Percentiles rank a stretch among this genome's conserved stretches.
Evolutionary conservation across 1,140 invertebrate species (phyloP).

Genomic region (Panagrolaimus sp.): DNA sequence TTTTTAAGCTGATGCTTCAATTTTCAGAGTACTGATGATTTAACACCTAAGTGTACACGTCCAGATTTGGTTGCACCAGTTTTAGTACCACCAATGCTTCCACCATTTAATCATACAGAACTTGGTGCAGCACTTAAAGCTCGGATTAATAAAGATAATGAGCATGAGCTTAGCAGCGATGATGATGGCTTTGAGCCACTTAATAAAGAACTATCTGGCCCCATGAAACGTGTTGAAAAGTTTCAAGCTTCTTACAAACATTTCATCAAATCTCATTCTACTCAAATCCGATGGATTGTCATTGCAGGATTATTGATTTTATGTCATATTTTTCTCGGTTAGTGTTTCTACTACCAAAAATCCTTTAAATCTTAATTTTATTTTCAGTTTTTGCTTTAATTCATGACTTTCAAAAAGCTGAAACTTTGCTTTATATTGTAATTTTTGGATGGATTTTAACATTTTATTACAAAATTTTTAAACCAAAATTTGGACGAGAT

Average conservation of each 20-base stretch:
- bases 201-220: slow-evolving; percentile 19
- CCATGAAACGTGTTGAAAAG: slow-evolving; percentile 18
- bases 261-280: slow-evolving; percentile 14
- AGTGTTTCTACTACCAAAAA: background rate
- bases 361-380: background rate
- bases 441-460: slow-evolving; percentile 65
- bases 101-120: too few relatives aligned
- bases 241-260: slow-evolving; percentile 6
- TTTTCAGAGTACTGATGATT: too few relatives aligned
- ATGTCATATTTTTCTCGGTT: slow-evolving; percentile 21
- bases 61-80: too few relatives aligned
- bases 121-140: too few relatives aligned
- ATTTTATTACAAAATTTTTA: slow-evolving; percentile 67
- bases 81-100: too few relatives aligned
- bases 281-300: slow-evolving; percentile 8
- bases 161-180: too few relatives aligned
- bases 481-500: slow-evolving; percentile 62
- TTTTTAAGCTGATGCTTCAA: too few relatives aligned
- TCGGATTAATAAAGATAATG: too few relatives aligned
- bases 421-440: slow-evolving; percentile 69
- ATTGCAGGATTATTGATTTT: slow-evolving; percentile 4
- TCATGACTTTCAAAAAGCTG: slow-evolving; percentile 65
- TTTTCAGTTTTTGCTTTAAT: slow-evolving; percentile 45
- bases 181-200: slow-evolving; percentile 10
- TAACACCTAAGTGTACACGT: too few relatives aligned